Evolutionary conservation across 2,888 invertebrate genomes (phyloP), one percentile per base, ranked within the genome.

Genomic region (Cloeon dipterum): DNA sequence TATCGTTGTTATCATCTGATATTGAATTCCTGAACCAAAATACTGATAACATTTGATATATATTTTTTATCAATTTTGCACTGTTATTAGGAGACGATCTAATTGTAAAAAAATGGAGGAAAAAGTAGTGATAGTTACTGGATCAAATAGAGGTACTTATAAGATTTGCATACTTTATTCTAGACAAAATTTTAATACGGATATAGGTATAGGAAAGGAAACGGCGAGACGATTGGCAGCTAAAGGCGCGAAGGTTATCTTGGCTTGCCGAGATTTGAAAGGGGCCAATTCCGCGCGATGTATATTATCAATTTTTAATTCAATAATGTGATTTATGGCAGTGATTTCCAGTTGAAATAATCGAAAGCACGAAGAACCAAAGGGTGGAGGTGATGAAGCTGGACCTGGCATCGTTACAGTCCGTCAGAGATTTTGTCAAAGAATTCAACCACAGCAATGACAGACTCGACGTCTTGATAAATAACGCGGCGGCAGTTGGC

Each of bases 161-260:
- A n/a, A n/a, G n/a, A n/a, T n/a, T n/a, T n/a, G n/a, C n/a, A n/a
- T n/a, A n/a, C n/a, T n/a, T n/a, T n/a, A n/a, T n/a, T n/a, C n/a
- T n/a, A n/a, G n/a, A n/a, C n/a, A n/a, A n/a, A n/a, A n/a, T n/a
- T n/a, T n/a, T n/a, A n/a, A n/a, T n/a, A n/a, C n/a, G n/a, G n/a
- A n/a, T n/a, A n/a, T n/a, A 47, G 67, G 67, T 2, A 57, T 66
- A 16, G 67, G 67, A 3, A 51, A 62, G 23, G 65, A 63, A 47
- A 62, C 64, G 1, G 65, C 65, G 0, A 57, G 57, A 39, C 61
- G 65, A 40, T 47, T 64, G 32, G 65, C 66, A 17, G 49, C 48
- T 5, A 51, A 66, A 34, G 65, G 62, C 8, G 65, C 62, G 11
- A 51, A 56, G 37, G 61, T 68, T 2, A 64, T 67, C 38, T 48